These are phyloP conservation scores for Tipula confusa DNA, from an alignment of 2,888 invertebrate genomes.

Conservation along the genomic window DNA sequence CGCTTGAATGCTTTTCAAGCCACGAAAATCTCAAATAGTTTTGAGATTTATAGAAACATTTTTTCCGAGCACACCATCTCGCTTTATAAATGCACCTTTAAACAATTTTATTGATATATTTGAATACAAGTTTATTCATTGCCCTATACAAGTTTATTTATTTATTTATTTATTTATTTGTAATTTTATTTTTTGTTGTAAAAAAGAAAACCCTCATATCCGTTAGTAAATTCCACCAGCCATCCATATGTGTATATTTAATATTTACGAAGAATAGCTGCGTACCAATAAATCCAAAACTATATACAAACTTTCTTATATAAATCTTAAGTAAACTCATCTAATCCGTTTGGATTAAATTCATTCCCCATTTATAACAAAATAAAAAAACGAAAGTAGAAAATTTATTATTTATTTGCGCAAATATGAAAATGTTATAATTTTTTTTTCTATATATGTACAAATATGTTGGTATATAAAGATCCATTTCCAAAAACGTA, in stretches of 20 bases:
- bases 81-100: background rate
- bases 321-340: constrained; percentile 27
- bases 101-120: too few relatives aligned
- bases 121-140: too few relatives aligned
- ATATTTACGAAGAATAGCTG: background rate
- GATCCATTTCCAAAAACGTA: background rate
- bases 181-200: too few relatives aligned
- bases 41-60: background rate
- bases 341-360: constrained; percentile 28
- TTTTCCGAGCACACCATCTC: background rate
- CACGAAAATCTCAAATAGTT: background rate
- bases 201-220: background rate
- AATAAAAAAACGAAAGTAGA: background rate
- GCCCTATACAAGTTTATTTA: background rate
- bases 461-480: background rate
- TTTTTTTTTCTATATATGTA: background rate
- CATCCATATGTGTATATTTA: background rate
- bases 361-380: background rate
- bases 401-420: constrained; percentile 14
- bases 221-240: background rate
- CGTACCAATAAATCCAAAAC: background rate
- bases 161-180: background rate
- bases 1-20: background rate
- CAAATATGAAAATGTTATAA: background rate
- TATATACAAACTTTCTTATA: background rate